Conservation (phyloP, 2,888 invertebrate species). For the Caenorhabditis sinica region DNA sequence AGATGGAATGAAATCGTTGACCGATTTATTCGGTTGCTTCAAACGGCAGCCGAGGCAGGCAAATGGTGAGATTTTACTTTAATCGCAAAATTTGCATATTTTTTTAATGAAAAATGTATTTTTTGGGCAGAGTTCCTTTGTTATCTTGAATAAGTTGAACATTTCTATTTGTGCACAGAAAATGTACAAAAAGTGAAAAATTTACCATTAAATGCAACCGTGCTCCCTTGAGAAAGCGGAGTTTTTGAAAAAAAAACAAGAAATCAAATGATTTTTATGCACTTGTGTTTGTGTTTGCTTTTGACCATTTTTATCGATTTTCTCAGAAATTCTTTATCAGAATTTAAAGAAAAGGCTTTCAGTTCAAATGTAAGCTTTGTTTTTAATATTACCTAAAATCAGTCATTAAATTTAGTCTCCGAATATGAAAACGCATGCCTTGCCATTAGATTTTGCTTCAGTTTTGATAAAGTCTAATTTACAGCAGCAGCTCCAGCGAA, state of each 20-base stretch:
- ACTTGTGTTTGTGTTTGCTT: not conserved
- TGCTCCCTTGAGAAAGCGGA: constrained; percentile 22
- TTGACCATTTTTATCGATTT: constrained; percentile 13
- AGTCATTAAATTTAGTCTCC: too few relatives aligned
- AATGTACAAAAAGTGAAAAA: too few relatives aligned
- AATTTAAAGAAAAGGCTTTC: not conserved
- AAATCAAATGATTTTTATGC: constrained; percentile 23
- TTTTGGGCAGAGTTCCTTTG: too few relatives aligned
- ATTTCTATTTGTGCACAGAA: too few relatives aligned
- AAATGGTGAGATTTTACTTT: constrained; percentile 1
- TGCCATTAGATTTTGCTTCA: not conserved
- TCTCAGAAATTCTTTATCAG: constrained; percentile 11
- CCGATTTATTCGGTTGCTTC: constrained; percentile 47
- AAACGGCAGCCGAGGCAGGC: constrained; percentile 11
- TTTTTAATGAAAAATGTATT: too few relatives aligned
- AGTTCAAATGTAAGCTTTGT: not conserved
- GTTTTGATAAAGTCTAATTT: too few relatives aligned
- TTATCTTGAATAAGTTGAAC: too few relatives aligned
- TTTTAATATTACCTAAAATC: too few relatives aligned
- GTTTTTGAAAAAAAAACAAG: constrained; percentile 9
- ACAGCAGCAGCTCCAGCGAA: constrained; percentile 12
- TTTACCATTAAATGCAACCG: constrained; percentile 10
- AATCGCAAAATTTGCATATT: too few relatives aligned
- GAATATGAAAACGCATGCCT: too few relatives aligned
- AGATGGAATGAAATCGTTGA: constrained; percentile 55